Evolutionary conservation across 2,113 vertebrate genomes (phyloP), one percentile per base, ranked within the genome.

Genomic region (rat (Rattus norvegicus)): DNA sequence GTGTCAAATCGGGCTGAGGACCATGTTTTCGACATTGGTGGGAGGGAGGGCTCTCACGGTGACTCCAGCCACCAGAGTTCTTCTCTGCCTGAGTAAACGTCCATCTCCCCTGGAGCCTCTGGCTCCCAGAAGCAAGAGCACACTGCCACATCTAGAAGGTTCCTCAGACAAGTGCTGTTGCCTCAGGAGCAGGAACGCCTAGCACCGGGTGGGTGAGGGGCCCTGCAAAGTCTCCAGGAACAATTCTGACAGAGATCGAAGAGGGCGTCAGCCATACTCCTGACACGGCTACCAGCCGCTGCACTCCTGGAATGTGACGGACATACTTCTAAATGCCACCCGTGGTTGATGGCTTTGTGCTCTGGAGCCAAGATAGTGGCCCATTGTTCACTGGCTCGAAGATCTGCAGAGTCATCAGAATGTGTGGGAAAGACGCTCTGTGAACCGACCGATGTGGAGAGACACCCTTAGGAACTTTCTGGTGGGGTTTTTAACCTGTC

Each of bases 301-400:
- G 76, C 56, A 36, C 88, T 92, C 8, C 59, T 61, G 36, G 95
- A 98, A 97, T 89, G 95, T 63, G 89, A 88, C 96, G 49, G 90
- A 94, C 96, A 75, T 97, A 93, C 33, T 2, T 79, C 94, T 83
- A 69, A 96, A 93, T 43, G 54, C 85, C 86, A 77, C 36, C 80
- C 80, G 67, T 24, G 92, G 39, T 63, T 11, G 4, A 11, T 2
- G 72, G 72, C 49, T 39, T 36, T 24, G 28, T 0, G 39, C 47
- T 52, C 39, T 0, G 56, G 54, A 2, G 73, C 49, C 33, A 7
- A 16, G 30, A 14, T 0, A 28, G 69, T 1, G 2, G 19, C 0
- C 2, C 33, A 49, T 72, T 26, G 1, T 26, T 1, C 10, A 13
- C 52, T 28, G 90, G 65, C 69, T 54, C 28, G 1, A 11, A 2